phyloP scores from a whole-genome alignment of 2,888 invertebrate genomes.

The Hyposoter dolosus region DNA sequence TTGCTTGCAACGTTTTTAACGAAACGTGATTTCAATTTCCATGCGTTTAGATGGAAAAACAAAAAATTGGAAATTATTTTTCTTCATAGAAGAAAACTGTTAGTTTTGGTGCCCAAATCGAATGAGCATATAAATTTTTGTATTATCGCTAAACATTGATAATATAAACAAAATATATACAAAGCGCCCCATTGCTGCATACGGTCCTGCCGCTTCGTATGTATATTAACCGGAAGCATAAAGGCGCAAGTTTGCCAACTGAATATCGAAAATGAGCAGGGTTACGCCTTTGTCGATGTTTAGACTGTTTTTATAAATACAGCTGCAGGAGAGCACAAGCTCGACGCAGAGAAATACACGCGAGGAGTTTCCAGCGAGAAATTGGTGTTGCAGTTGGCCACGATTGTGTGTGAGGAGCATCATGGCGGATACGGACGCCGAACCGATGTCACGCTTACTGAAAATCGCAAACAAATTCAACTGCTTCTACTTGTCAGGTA shows the following conservation, averaged over 20 bases:
- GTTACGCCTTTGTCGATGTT: constrained; percentile 15
- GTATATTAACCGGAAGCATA: background rate
- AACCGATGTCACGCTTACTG: constrained; percentile 89
- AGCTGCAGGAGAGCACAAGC: background rate
- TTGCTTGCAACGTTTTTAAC: no score
- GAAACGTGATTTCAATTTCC: no score
- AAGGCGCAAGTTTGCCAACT: constrained; percentile 9
- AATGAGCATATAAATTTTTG: no score
- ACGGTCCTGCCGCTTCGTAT: background rate
- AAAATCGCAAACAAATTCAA: constrained; percentile 95
- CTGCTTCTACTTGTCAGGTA: constrained; percentile 95
- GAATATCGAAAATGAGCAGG: background rate
- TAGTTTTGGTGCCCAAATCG: no score
- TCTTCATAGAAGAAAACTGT: no score
- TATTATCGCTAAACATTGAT: background rate
- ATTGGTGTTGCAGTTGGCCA: constrained; percentile 51
- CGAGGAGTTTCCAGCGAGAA: constrained; percentile 40
- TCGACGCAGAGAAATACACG: constrained; percentile 25
- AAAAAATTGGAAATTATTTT: no score
- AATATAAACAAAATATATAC: background rate
- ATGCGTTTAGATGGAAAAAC: no score
- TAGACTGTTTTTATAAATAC: background rate
- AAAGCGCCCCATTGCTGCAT: background rate
- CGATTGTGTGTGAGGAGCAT: constrained; percentile 76
- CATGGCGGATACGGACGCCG: constrained; percentile 84